Base-by-base conservation (phyloP, 2,113 vertebrate genomes). In the Pitta sordida region DNA sequence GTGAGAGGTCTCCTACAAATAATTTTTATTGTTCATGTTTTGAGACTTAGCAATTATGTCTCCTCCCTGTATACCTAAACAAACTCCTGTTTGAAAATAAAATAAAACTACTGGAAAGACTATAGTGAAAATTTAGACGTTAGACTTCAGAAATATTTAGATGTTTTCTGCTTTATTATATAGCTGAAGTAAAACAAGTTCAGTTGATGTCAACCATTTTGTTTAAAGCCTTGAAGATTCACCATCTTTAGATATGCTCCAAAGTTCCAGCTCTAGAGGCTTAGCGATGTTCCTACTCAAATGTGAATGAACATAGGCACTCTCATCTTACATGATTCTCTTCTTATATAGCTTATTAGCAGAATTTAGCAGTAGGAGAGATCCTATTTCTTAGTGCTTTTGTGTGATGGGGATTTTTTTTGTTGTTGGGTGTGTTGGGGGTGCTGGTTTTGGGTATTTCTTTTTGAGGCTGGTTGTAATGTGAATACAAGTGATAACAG, bases 41-140 rank as follows among this genome's bases (percentile, higher is more conserved):
- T 98, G 49, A 98, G 93, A 65, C 95, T 97, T 98, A 93, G 98
- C 97, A 9, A 89, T 85, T 91, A 97, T 83, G 27, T 98, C 95
- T 48, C 98, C 97, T 8, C 96, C 96, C 84, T 98, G 97, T 94
- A 96, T 96, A 97, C 98, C 97, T 97, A 98, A 98, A 44, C 96
- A 94, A 77, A 53, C 11, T 77, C 30, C 49, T 70, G 14, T 80
- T 86, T 64, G 39, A 89, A 91, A 80, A 73, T 17, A 86, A 86
- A 86, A 70, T 16, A 53, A 63, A 81, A 23, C 20, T 55, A 29
- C 15, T 34, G 24, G 59, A 80, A 65, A 77, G 41, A 44, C 32
- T 27, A 6, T 49, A 36, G 13, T 46, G 23, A 62, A n/a, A 53
- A 64, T 30, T 22, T 48, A 52, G 75, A 29, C 2, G 3, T 36